Base-by-base conservation (phyloP, 2,888 invertebrate genomes). In the Athalia rosae region DNA sequence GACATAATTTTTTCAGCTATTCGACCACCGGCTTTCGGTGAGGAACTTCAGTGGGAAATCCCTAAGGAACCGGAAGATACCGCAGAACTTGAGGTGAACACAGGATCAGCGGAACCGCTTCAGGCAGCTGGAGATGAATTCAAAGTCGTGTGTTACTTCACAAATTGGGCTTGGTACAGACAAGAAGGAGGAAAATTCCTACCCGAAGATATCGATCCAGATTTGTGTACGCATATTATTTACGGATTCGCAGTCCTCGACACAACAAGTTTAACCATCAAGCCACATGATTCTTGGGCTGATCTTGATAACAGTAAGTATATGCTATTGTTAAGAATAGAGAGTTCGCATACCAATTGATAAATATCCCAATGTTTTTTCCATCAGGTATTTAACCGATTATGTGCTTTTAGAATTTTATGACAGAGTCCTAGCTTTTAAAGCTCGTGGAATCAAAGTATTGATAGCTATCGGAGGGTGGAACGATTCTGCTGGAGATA, bases 111-210 rank as follows among this genome's bases (percentile, higher is more conserved):
- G 0, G 79, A 78, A 45, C 74, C 76, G 5, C 48, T 15, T 41
- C 79, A 4, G 71, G 78, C 41, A 59, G 78, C 76, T 13, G 82
- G 85, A 4, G 86, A 88, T 3, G 90, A 92, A 45, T 96, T 92
- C 85, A 97, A 96, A 91, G 94, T 97, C 0, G 94, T 97, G 4
- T 97, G 97, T 85, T 97, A 97, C 87, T 97, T 97, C 88, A 97
- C 97, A 0, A 97, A 97, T 87, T 98, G 97, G 97, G 96, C 97
- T 45, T 97, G 97, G 96, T 97, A 97, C 90, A 94, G 97, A 81
- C 96, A 95, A 84, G 95, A 94, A 0, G 92, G 93, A 78, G 97
- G 96, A 28, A 96, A 96, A 89, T 97, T 93, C 86, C 89, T 95
- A 13, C 97, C 97, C 0, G 94, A 93, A 79, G 94, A 97, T 85